phyloP scores from a whole-genome alignment of 2,113 vertebrate species.

The Empidonax traillii region DNA sequence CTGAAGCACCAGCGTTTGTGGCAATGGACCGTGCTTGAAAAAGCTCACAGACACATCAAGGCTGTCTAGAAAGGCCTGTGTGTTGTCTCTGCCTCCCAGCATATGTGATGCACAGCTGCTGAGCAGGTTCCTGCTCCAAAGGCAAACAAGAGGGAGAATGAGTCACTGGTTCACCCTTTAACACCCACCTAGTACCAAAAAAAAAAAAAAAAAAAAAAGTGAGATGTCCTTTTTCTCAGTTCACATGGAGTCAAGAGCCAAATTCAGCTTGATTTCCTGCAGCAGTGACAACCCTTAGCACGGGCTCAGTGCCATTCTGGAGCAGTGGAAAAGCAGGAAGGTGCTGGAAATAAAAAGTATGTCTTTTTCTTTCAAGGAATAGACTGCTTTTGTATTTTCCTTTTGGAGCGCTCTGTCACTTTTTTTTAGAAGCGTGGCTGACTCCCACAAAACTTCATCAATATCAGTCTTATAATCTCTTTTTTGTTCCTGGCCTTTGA shows the following conservation, averaged over 20 bases:
- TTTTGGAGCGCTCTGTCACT: neutral
- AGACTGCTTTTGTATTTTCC: neutral
- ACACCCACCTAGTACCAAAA: neutral
- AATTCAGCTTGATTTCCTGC: neutral
- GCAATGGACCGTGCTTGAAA: neutral
- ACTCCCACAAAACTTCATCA: neutral
- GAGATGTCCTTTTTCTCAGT: neutral
- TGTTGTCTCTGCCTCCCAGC: neutral
- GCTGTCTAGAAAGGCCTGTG: fast-evolving
- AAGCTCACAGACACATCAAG: neutral
- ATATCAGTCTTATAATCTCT: neutral
- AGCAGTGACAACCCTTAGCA: neutral
- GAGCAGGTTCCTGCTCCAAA: neutral
- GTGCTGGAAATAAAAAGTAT: neutral
- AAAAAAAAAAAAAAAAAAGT: neutral
- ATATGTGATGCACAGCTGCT: neutral
- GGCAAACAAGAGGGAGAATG: neutral
- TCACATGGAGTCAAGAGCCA: neutral
- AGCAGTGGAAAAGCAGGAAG: neutral
- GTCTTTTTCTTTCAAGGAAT: neutral
- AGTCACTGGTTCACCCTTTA: neutral
- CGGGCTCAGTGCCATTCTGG: neutral
- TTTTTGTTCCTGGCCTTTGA: neutral
- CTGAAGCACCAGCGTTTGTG: neutral
- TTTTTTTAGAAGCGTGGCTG: neutral